Conservation (phyloP, 1,140 invertebrate genomes). For the Lucilia sericata region DNA sequence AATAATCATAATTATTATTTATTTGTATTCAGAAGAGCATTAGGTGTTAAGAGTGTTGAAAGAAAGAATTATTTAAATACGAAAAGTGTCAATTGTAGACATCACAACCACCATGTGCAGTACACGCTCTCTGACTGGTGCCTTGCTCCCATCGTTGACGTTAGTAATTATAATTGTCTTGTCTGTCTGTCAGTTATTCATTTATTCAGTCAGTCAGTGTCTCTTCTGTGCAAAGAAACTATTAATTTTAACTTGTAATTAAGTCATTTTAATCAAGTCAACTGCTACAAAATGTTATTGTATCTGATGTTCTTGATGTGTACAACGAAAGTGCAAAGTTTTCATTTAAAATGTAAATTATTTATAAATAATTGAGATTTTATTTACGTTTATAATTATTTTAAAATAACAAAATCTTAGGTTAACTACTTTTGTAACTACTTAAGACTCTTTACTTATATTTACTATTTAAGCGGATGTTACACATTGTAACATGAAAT, state of each 20-base stretch:
- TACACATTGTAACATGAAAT: too few relatives aligned
- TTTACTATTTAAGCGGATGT: too few relatives aligned
- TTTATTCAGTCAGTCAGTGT: background rate
- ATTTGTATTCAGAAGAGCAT: background rate
- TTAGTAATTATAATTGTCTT: constrained; percentile 12
- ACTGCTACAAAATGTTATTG: background rate
- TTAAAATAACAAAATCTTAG: too few relatives aligned
- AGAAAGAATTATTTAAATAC: background rate
- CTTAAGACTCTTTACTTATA: too few relatives aligned
- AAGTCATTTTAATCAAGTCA: constrained; percentile 21
- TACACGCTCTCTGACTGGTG: background rate
- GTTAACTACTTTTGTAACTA: too few relatives aligned
- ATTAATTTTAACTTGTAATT: constrained; percentile 21
- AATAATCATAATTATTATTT: background rate
- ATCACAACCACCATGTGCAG: background rate
- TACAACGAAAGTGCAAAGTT: background rate
- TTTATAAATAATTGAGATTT: constrained; percentile 35
- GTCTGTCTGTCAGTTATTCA: background rate
- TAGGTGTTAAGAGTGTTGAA: constrained; percentile 18
- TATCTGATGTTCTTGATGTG: background rate
- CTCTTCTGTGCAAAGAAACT: constrained; percentile 8
- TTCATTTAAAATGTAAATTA: constrained; percentile 31
- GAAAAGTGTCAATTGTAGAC: constrained; percentile 13
- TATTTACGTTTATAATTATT: background rate
- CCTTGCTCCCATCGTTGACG: background rate